These are phyloP conservation scores for Eristalis pertinax DNA, from an alignment of 2,888 invertebrate species.

Conservation along the genomic window DNA sequence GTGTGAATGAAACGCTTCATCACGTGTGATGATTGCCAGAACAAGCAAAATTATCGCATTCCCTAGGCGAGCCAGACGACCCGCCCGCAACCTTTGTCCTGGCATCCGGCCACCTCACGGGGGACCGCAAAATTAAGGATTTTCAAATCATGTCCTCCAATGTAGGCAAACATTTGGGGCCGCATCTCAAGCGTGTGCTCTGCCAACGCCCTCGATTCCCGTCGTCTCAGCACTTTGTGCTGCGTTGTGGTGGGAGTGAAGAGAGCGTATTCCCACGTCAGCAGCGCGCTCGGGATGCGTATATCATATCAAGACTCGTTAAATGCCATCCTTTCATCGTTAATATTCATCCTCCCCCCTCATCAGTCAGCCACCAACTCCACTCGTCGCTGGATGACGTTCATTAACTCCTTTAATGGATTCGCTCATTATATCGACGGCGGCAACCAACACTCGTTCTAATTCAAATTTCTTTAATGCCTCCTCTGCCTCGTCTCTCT, in stretches of 20 bases:
- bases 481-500: background rate
- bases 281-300: background rate
- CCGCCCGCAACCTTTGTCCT: background rate
- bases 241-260: too few species aligned
- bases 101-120: too few species aligned
- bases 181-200: background rate
- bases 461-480: conserved; percentile 19
- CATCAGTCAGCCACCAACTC: background rate
- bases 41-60: conserved; percentile 1
- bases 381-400: background rate
- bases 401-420: conserved; percentile 31
- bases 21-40: conserved; percentile 23
- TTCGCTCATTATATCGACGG: conserved; percentile 13
- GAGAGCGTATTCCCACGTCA: too few species aligned
- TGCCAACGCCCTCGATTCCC: too few species aligned
- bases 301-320: conserved; percentile 17
- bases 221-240: too few species aligned
- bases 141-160: too few species aligned
- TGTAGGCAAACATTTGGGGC: background rate
- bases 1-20: conserved; percentile 22
- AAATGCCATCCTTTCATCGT: conserved; percentile 30
- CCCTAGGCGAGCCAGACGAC: background rate
- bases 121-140: too few species aligned
- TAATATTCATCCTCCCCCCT: background rate
- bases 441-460: background rate